Percentiles rank a stretch among this genome's conserved stretches.
Evolutionary conservation across 2,113 vertebrate species (phyloP).

Genomic region (Petromus typicus): DNA sequence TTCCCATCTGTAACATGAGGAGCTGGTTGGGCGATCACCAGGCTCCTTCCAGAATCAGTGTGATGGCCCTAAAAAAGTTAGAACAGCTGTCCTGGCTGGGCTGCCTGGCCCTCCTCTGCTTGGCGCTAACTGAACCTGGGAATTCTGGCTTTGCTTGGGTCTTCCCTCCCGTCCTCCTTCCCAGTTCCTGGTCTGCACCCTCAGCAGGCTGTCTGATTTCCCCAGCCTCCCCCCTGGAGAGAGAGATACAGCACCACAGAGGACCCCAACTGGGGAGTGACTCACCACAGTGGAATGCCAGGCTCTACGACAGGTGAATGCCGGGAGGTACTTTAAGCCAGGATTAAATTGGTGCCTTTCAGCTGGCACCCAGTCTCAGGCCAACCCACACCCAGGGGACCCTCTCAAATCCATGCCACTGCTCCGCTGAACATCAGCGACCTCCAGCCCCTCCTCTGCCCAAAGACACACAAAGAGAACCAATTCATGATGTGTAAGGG

Average conservation of each 20-base stretch:
- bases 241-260: background rate
- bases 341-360: constrained; percentile 52
- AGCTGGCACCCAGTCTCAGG: constrained; percentile 3
- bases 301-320: constrained; percentile 49
- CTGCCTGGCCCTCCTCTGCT: background rate
- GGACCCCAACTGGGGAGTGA: background rate
- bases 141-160: background rate
- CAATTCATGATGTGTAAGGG: background rate
- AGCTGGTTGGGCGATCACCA: background rate
- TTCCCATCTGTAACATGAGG: background rate
- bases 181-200: background rate
- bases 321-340: constrained; percentile 2
- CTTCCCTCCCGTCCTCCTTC: background rate
- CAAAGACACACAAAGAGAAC: background rate
- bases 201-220: background rate
- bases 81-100: background rate
- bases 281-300: background rate
- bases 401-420: background rate
- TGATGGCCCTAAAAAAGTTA: background rate
- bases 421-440: background rate
- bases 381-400: background rate
- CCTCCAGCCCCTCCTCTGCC: background rate
- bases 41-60: background rate
- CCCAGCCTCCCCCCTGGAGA: background rate
- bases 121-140: background rate